phyloP scores from a whole-genome alignment of 2,113 vertebrate species.

The Microtus oregoni region DNA sequence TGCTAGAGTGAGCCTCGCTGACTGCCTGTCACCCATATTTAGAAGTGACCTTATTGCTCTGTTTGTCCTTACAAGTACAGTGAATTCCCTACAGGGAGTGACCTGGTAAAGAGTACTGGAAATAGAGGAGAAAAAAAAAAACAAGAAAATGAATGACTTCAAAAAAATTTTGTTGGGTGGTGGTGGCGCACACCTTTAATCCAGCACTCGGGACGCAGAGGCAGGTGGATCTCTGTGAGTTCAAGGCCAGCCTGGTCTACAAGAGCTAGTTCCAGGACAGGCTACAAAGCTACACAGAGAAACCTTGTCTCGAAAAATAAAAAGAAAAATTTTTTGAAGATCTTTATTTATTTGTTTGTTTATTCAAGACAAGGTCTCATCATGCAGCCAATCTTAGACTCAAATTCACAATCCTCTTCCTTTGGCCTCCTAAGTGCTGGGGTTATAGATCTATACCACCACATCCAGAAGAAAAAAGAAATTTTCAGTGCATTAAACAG shows the following conservation, averaged over 20 bases:
- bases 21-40: neutral
- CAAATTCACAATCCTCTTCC: neutral
- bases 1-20: conserved; percentile 4
- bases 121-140: neutral
- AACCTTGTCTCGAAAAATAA: too few relatives aligned
- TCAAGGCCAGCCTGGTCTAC: too few relatives aligned
- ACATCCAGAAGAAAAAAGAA: neutral
- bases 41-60: conserved; percentile 43
- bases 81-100: conserved; percentile 19
- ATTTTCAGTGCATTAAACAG: neutral
- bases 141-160: conserved; percentile 24
- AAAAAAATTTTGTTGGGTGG: neutral
- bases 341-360: neutral
- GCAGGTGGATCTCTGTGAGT: too few relatives aligned
- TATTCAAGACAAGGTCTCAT: neutral
- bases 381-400: neutral
- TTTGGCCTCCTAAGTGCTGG: neutral
- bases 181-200: too few relatives aligned
- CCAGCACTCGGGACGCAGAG: too few relatives aligned
- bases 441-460: neutral
- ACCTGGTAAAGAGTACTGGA: neutral
- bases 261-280: too few relatives aligned
- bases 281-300: too few relatives aligned
- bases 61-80: neutral
- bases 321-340: neutral